Conservation (phyloP, 2,888 invertebrate genomes). For the Leucozona laternaria region DNA sequence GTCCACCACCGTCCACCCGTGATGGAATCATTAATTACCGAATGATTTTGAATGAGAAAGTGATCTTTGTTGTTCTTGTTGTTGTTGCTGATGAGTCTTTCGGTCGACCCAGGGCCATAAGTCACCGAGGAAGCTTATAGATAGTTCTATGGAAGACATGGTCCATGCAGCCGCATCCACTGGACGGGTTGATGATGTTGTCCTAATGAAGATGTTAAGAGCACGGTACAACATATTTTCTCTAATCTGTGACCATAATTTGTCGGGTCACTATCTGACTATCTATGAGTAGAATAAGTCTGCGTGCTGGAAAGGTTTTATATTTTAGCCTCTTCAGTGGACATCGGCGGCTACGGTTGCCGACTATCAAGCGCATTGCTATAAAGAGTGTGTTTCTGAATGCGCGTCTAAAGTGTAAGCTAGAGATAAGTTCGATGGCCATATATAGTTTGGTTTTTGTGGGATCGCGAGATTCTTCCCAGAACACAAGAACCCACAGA, state of each 20-base stretch:
- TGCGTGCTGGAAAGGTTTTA: slow-evolving; percentile 35
- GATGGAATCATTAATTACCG: slow-evolving; percentile 75
- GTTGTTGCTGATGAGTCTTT: slow-evolving; percentile 6
- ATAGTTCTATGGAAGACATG: too few species aligned
- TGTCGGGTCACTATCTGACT: slow-evolving; percentile 64
- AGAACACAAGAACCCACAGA: slow-evolving; percentile 24
- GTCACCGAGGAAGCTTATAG: slow-evolving; percentile 46
- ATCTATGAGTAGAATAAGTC: slow-evolving; percentile 67
- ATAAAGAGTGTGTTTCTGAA: slow-evolving; percentile 47
- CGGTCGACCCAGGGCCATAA: slow-evolving; percentile 53
- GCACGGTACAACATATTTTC: slow-evolving; percentile 67
- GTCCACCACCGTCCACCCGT: slow-evolving; percentile 56
- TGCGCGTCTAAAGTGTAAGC: slow-evolving; percentile 67
- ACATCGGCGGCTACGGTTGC: neutral
- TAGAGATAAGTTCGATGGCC: slow-evolving; percentile 69
- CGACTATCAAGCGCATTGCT: neutral
- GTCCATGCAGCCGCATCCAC: neutral
- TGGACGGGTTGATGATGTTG: neutral
- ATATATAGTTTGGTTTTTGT: slow-evolving; percentile 47
- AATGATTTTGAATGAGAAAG: slow-evolving; percentile 74
- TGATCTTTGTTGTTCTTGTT: slow-evolving; percentile 53
- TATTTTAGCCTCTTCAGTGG: slow-evolving; percentile 64
- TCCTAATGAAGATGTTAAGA: slow-evolving; percentile 75
- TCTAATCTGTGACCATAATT: slow-evolving; percentile 73
- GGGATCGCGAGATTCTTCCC: slow-evolving; percentile 30